A percentile compares a stretch with the other conserved stretches of the same genome.
These are phyloP conservation scores for Pollenia angustigena DNA, from an alignment of 2,888 invertebrate genomes.

Conservation along the genomic window DNA sequence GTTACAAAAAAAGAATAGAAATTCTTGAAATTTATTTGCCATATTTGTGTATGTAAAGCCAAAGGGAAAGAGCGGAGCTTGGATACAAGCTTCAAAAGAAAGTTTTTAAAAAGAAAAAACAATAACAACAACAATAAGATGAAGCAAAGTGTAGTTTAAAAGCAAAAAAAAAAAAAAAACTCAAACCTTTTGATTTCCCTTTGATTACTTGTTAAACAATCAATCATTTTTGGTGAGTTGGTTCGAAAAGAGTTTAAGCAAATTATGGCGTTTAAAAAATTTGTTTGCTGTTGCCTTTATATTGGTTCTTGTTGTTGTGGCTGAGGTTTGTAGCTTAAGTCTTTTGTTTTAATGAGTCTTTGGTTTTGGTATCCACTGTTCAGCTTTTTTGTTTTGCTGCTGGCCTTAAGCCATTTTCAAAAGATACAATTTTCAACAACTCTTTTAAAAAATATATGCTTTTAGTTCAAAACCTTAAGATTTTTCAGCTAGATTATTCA, in stretches of 20 bases:
- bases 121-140: constrained; percentile 5
- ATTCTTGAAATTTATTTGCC: constrained; percentile 50
- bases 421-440: constrained; percentile 25
- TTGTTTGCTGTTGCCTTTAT: constrained; percentile 8
- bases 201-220: constrained; percentile 57
- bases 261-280: constrained; percentile 60
- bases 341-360: constrained; percentile 65
- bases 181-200: constrained; percentile 56
- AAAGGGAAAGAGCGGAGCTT: background rate
- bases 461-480: constrained; percentile 51
- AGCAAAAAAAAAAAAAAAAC: background rate
- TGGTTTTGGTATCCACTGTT: constrained; percentile 11
- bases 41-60: constrained; percentile 1
- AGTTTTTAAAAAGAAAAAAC: constrained; percentile 32
- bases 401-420: constrained; percentile 59
- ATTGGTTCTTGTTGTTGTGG: constrained; percentile 1
- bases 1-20: constrained; percentile 23
- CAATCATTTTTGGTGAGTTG: constrained; percentile 64
- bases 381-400: constrained; percentile 38
- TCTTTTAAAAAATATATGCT: constrained; percentile 37
- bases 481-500: constrained; percentile 64
- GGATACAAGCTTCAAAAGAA: constrained; percentile 52
- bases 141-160: background rate
- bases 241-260: constrained; percentile 50
- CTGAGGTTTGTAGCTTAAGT: constrained; percentile 58